phyloP scores from a whole-genome alignment of 1,140 invertebrate species.

The Holcopasites calliopsidis region DNA sequence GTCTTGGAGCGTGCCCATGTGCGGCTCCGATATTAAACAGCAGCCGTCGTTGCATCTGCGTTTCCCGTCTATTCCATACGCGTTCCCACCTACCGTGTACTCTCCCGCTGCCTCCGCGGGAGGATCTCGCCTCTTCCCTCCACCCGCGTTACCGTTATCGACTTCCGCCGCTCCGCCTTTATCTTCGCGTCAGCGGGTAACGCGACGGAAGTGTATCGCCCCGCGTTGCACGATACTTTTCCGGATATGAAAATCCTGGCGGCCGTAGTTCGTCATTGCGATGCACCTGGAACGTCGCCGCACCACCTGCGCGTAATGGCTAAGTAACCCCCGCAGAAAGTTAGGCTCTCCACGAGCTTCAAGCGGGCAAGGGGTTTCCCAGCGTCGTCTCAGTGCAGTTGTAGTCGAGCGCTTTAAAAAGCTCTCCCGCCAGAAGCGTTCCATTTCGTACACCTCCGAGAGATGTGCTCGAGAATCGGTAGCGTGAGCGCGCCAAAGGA shows the following conservation, averaged over 20 bases:
- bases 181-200: background rate
- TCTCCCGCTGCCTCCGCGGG: background rate
- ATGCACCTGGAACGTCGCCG: background rate
- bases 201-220: background rate
- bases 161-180: background rate
- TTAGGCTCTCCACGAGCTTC: no score
- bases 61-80: constrained; percentile 49
- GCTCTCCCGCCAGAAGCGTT: background rate
- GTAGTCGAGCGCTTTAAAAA: background rate
- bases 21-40: constrained; percentile 77
- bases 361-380: no score
- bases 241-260: constrained; percentile 69
- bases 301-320: constrained; percentile 71
- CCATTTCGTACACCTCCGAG: constrained; percentile 4
- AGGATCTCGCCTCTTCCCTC: constrained; percentile 15
- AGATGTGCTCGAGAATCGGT: background rate
- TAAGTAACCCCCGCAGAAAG: no score
- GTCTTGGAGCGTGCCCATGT: constrained; percentile 73
- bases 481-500: constrained; percentile 12
- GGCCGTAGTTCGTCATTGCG: constrained; percentile 64
- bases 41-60: constrained; percentile 75
- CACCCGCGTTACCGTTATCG: background rate
- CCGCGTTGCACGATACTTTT: constrained; percentile 62
- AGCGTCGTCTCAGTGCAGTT: background rate
- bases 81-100: constrained; percentile 42